Evolutionary conservation across 2,113 vertebrate genomes (phyloP), one percentile per base, ranked within the genome.

Genomic region (Galeopterus variegatus): DNA sequence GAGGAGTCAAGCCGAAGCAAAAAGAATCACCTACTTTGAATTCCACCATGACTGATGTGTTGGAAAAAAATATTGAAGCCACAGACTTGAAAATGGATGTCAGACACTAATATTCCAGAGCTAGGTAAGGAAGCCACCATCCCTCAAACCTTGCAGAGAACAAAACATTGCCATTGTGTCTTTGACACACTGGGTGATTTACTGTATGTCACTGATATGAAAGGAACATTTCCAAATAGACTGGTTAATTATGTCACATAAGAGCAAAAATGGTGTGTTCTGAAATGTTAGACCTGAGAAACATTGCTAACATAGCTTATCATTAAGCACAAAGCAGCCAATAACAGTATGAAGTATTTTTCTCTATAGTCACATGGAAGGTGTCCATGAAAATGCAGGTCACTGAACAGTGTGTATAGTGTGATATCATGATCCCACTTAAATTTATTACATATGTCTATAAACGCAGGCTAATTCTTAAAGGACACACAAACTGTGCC

Each of bases 121-220:
- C 73, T 86, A 98, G 96, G 96, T 97, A 97, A 26, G 96, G 87
- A 97, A 96, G 23, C 58, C 26, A 23, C 50, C 77, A 11, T 41
- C n/a, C 24, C 31, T 88, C 52, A 90, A 87, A 41, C 5, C 41
- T 69, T 90, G 24, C 13, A 70, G 58, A 82, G 12, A 75, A 9
- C 31, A 90, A 70, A 94, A 54, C 4, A 62, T 12, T 58, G 56
- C 50, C 19, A 24, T 21, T 26, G 48, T 73, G 54, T 87, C 62
- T 52, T 69, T 76, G 58, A 81, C 11, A 86, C 6, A 11, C 21
- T 54, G 52, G 23, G 6, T 72, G 50, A 79, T 54, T 73, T 60
- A n/a, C 64, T 85, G 4, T 69, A 11, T n/a, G 21, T 36, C 26
- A 45, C 19, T 81, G 12, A 50, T 45, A 7, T n/a, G 48, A 92